Evolutionary conservation across 2,113 vertebrate genomes (phyloP).

Genomic region (Nyctibius bracteatus): DNA sequence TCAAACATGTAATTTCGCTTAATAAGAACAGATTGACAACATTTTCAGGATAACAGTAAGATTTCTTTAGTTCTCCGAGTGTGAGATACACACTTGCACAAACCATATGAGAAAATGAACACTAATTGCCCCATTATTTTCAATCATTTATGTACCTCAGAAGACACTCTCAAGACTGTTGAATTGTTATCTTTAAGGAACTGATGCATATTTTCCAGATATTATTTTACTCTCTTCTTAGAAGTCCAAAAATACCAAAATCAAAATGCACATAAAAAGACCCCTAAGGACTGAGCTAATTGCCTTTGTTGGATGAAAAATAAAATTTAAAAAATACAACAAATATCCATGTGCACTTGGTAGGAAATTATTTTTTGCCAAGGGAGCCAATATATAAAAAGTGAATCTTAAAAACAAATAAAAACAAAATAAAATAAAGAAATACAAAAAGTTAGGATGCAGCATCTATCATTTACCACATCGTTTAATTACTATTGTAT

Average conservation of each 20-base stretch:
- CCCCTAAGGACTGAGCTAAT: background rate
- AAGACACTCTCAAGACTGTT: background rate
- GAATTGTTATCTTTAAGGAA: background rate
- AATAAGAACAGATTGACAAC: background rate
- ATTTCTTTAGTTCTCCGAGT: background rate
- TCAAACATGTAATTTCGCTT: background rate
- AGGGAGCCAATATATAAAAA: background rate
- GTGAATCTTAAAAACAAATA: background rate
- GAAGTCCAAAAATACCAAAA: background rate
- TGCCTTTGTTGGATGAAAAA: background rate
- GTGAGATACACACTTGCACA: background rate
- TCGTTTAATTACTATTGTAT: background rate
- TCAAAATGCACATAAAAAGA: background rate
- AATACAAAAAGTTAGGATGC: background rate
- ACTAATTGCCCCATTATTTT: background rate
- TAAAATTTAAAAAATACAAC: background rate
- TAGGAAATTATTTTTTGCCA: background rate
- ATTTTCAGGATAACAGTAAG: background rate
- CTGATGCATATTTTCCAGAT: background rate
- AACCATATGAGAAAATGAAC: background rate
- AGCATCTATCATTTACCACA: background rate
- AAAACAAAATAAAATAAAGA: background rate
- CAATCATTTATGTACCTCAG: background rate
- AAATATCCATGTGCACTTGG: background rate
- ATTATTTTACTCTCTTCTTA: background rate